Evolutionary conservation across 2,113 vertebrate genomes (phyloP).

Genomic region (Tor tambroides): DNA sequence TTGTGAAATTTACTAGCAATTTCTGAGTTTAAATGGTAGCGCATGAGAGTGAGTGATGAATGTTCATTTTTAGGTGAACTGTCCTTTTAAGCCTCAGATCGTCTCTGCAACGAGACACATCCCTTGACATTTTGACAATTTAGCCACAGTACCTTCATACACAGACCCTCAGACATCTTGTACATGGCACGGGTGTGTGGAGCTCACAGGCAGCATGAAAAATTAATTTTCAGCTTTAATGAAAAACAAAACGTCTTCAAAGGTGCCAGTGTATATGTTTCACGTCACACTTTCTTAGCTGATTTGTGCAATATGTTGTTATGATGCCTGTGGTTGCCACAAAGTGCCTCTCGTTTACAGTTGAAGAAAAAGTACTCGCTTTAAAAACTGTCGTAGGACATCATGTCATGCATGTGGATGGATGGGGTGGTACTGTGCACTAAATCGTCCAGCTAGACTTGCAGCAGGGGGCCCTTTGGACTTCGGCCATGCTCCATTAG

Average conservation of each 20-base stretch:
- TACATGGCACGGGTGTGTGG: slow-evolving; percentile 78
- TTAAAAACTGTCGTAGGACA: slow-evolving; percentile 77
- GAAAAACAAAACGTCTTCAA: slow-evolving; percentile 51
- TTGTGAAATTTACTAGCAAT: no score
- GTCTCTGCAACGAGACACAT: slow-evolving; percentile 73
- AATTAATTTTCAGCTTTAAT: slow-evolving; percentile 77
- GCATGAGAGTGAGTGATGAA: not conserved
- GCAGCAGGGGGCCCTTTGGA: slow-evolving; percentile 75
- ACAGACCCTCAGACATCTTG: slow-evolving; percentile 55
- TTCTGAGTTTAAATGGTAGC: no score
- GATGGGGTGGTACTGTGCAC: slow-evolving; percentile 85
- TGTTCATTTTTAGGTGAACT: not conserved
- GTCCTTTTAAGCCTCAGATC: slow-evolving; percentile 61
- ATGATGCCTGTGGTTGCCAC: slow-evolving; percentile 93
- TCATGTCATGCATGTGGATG: slow-evolving; percentile 81
- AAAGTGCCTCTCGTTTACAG: slow-evolving; percentile 88
- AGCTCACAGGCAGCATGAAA: slow-evolving; percentile 82
- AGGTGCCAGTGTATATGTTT: slow-evolving; percentile 73
- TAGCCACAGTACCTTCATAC: slow-evolving; percentile 75
- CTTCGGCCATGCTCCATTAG: slow-evolving; percentile 74
- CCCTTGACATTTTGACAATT: slow-evolving; percentile 60
- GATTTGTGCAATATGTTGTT: slow-evolving; percentile 89
- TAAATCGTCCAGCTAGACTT: slow-evolving; percentile 79
- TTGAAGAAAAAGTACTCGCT: slow-evolving; percentile 69
- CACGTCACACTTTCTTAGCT: slow-evolving; percentile 81